Conservation (phyloP, 1,140 invertebrate genomes). For the Solenopsis fugax region DNA sequence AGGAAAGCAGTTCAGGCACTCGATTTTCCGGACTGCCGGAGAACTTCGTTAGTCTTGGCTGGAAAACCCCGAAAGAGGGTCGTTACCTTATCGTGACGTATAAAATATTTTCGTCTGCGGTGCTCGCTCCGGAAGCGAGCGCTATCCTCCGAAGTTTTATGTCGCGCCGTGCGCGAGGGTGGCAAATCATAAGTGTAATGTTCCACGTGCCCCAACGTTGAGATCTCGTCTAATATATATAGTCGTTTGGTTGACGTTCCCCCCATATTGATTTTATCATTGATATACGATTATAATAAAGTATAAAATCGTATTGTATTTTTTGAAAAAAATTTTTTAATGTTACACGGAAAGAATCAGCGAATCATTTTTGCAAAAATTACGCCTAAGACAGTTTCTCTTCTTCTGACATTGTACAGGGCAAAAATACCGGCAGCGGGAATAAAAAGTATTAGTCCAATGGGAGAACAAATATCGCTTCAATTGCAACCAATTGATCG, state of each 20-base stretch:
- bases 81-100: constrained; percentile 66
- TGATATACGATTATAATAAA: constrained; percentile 36
- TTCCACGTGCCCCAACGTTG: not conserved
- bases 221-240: not conserved
- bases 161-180: not conserved
- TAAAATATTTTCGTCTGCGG: constrained; percentile 55
- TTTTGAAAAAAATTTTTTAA: not conserved
- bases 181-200: constrained; percentile 13
- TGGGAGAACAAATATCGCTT: constrained; percentile 72
- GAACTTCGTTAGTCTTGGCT: constrained; percentile 72
- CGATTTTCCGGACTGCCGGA: constrained; percentile 71
- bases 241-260: not conserved
- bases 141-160: constrained; percentile 16
- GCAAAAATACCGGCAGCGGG: not conserved
- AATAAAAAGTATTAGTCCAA: constrained; percentile 68
- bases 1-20: constrained; percentile 53
- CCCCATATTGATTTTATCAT: constrained; percentile 23
- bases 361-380: not conserved
- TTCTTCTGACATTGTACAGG: not conserved
- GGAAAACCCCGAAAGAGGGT: constrained; percentile 61
- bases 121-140: not conserved
- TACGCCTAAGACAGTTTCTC: not conserved
- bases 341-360: too few relatives aligned
- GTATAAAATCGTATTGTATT: not conserved
- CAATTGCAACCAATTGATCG: constrained; percentile 70